Evolutionary conservation across 2,797 vertebrate genomes (phyloP).

Genomic region (Spondyliosoma cantharus): DNA sequence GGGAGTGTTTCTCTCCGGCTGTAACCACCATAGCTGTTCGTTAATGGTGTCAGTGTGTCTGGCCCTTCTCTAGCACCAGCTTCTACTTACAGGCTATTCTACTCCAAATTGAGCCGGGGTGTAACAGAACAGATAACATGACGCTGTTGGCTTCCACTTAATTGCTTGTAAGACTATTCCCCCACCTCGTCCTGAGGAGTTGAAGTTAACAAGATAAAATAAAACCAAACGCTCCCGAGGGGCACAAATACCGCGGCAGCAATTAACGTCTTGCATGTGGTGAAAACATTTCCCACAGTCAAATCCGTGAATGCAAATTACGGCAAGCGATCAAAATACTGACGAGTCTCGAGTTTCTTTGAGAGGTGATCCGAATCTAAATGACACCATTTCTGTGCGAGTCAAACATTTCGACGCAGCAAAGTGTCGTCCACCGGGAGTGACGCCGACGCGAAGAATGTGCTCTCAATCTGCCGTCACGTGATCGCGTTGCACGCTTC

Average conservation of each 20-base stretch:
- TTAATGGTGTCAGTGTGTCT: conserved; percentile 13
- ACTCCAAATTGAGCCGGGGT: conserved; percentile 1
- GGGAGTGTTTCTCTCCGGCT: conserved; percentile 41
- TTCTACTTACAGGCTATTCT: conserved; percentile 2
- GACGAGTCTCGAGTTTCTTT: background rate
- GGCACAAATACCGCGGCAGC: background rate
- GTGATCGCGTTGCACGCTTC: conserved; percentile 20
- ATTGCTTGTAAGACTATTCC: conserved; percentile 27
- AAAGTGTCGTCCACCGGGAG: background rate
- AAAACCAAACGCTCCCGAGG: background rate
- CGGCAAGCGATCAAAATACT: background rate
- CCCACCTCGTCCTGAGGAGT: background rate
- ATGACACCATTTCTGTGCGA: background rate
- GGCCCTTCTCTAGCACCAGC: background rate
- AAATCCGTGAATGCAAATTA: conserved; percentile 3
- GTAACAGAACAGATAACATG: conserved; percentile 13
- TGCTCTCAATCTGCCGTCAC: conserved; percentile 20
- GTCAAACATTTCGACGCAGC: conserved; percentile 13
- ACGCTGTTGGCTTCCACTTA: conserved; percentile 15
- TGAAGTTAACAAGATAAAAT: conserved; percentile 27
- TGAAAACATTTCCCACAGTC: background rate
- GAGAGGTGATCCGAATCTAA: background rate
- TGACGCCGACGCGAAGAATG: conserved; percentile 39
- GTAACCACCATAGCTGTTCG: conserved; percentile 7
- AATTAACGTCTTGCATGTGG: background rate